phyloP scores from a whole-genome alignment of 2,888 invertebrate genomes.

The Sisyra terminalis region DNA sequence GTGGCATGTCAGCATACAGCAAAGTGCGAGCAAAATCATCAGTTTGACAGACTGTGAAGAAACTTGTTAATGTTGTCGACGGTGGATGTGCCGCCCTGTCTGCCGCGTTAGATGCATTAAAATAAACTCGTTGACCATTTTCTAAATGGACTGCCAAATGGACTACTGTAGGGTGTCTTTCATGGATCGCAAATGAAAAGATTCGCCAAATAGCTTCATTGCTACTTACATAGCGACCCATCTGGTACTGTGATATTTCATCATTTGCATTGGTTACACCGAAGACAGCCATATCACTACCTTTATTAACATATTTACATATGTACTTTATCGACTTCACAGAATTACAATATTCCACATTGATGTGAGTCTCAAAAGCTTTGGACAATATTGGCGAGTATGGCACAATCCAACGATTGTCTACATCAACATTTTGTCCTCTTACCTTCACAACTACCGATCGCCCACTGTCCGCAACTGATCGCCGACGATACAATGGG shows the following conservation, averaged over 20 bases:
- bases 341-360: too few relatives aligned
- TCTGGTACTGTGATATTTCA: too few relatives aligned
- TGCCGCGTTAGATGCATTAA: constrained; percentile 18
- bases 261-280: too few relatives aligned
- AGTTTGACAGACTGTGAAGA: constrained; percentile 6
- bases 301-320: constrained; percentile 26
- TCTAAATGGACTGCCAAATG: constrained; percentile 14
- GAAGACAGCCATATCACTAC: constrained; percentile 24
- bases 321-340: too few relatives aligned
- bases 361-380: too few relatives aligned
- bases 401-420: constrained; percentile 22
- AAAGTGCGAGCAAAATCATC: constrained; percentile 10
- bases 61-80: constrained; percentile 11
- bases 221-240: constrained; percentile 15
- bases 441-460: constrained; percentile 13
- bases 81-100: too few relatives aligned
- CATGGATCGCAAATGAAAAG: constrained; percentile 15
- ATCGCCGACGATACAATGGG: constrained; percentile 13
- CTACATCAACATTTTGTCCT: constrained; percentile 13
- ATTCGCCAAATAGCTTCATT: constrained; percentile 19
- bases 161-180: constrained; percentile 14
- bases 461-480: constrained; percentile 13
- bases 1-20: constrained; percentile 12
- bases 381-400: too few relatives aligned
- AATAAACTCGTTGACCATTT: constrained; percentile 18